These are phyloP conservation scores for Campoplex nolae DNA, from an alignment of 2,888 invertebrate species.

Conservation along the genomic window DNA sequence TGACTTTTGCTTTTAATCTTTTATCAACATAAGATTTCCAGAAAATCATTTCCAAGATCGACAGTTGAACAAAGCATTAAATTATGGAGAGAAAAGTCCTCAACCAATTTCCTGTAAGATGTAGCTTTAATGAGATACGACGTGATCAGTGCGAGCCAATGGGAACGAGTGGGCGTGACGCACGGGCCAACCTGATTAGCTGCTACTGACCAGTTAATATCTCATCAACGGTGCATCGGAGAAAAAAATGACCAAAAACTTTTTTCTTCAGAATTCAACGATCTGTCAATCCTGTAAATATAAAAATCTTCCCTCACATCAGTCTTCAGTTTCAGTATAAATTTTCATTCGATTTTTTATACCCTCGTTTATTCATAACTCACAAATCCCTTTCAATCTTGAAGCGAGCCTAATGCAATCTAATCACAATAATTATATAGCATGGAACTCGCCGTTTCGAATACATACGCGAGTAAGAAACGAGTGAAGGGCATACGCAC, in stretches of 20 bases:
- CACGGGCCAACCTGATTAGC: neutral
- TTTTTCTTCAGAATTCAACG: neutral
- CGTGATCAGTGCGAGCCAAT: neutral
- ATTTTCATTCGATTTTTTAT: neutral
- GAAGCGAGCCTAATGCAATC: neutral
- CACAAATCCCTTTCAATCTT: neutral
- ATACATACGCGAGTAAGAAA: neutral
- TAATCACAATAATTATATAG: neutral
- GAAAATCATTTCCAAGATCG: neutral
- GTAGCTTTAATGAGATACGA: neutral
- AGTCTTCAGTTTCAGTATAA: neutral
- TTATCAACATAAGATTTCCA: neutral
- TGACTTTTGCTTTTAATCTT: too few species aligned
- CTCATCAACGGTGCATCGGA: neutral
- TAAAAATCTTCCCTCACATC: neutral
- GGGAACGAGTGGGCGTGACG: neutral
- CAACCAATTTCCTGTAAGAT: neutral
- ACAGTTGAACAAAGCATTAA: neutral
- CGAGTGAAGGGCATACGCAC: conserved; percentile 50
- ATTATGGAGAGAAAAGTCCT: neutral
- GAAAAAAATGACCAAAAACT: neutral
- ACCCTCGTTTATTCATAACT: neutral
- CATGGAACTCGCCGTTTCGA: neutral
- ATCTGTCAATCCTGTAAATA: neutral
- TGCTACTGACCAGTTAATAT: neutral